Conservation (phyloP, 1,140 invertebrate genomes). For the Trachymyrmex septentrionalis region DNA sequence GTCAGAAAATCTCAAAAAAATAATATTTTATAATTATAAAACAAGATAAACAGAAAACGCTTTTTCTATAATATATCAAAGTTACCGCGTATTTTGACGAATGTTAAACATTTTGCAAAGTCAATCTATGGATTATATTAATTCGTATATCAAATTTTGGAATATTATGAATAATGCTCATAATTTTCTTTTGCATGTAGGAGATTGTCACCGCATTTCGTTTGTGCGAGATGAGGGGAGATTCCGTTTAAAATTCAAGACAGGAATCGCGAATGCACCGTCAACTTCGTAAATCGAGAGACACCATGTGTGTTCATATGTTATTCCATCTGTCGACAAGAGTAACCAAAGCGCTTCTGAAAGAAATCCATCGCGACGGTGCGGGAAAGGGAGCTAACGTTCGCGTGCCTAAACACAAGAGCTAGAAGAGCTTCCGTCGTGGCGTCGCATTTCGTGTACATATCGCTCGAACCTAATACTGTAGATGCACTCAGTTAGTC, state of each 20-base stretch:
- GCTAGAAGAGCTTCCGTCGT: not conserved
- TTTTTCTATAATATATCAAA: not conserved
- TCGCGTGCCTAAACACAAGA: conserved; percentile 24
- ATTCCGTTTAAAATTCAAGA: conserved; percentile 33
- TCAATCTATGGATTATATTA: not conserved
- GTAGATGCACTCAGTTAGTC: conserved; percentile 55
- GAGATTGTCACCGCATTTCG: not conserved
- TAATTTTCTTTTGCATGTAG: not conserved
- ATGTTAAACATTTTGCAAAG: not conserved
- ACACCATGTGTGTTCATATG: conserved; percentile 15
- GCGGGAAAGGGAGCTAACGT: not conserved
- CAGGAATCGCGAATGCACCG: conserved; percentile 1
- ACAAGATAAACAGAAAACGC: too few species aligned
- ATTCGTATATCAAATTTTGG: not conserved
- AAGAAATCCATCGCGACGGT: conserved; percentile 32
- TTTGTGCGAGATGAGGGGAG: too few species aligned
- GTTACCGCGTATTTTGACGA: not conserved
- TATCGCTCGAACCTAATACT: conserved; percentile 42
- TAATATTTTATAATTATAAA: too few species aligned
- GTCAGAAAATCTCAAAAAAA: too few species aligned
- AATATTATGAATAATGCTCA: not conserved
- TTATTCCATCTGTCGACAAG: conserved; percentile 44
- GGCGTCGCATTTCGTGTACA: not conserved
- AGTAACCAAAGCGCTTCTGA: not conserved
- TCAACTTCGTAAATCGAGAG: conserved; percentile 31